Evolutionary conservation across 2,797 vertebrate genomes (phyloP).

Genomic region (Melopsittacus undulatus): DNA sequence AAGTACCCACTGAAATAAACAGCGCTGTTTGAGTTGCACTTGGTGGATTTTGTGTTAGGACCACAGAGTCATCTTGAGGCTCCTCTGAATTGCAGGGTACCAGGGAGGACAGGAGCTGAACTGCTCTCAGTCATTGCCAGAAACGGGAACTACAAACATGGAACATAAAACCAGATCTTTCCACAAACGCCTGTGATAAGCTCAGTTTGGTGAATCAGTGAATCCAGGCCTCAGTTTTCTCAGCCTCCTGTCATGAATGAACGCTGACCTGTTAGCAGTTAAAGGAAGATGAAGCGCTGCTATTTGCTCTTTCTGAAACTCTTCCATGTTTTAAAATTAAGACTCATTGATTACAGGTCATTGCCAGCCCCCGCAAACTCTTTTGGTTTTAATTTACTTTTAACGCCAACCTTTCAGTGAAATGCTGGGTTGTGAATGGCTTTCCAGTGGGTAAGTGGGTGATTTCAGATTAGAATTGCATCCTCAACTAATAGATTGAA

Average conservation of each 20-base stretch:
- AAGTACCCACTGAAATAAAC: not conserved
- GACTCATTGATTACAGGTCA: not conserved
- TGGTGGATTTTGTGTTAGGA: not conserved
- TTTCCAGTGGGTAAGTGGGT: not conserved
- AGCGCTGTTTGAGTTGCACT: not conserved
- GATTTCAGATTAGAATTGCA: not conserved
- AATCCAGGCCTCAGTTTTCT: not conserved
- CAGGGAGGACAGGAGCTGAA: not conserved
- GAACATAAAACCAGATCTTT: not conserved
- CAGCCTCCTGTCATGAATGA: not conserved
- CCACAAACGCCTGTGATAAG: not conserved
- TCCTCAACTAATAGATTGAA: not conserved
- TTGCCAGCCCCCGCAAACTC: not conserved
- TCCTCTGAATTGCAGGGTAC: not conserved
- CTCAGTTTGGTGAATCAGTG: not conserved
- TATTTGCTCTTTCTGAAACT: not conserved
- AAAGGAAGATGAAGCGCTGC: not conserved
- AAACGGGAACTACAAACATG: not conserved
- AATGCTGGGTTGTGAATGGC: not conserved
- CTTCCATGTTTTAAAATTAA: not conserved
- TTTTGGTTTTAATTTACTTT: not conserved
- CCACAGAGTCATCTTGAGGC: accelerated
- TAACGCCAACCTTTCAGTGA: not conserved
- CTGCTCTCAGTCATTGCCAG: not conserved
- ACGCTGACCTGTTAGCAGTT: not conserved